A percentile compares a stretch with the other conserved stretches of the same genome.
These are phyloP conservation scores for Lasiurus borealis DNA, from an alignment of 2,113 vertebrate genomes.

Conservation along the genomic window DNA sequence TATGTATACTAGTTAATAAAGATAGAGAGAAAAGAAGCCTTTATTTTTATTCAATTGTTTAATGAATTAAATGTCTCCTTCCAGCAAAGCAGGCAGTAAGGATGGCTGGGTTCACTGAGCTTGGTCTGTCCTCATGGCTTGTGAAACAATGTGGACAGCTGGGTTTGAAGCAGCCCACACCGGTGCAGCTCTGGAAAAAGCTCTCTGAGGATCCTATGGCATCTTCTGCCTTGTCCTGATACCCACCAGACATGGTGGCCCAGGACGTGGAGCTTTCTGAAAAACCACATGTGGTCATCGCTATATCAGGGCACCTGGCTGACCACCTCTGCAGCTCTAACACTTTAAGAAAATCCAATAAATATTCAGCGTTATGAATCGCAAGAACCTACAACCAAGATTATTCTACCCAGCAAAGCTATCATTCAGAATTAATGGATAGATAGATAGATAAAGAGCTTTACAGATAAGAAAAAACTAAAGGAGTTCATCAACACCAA, in stretches of 20 bases:
- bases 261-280: conserved; percentile 94
- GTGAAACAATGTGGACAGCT: conserved; percentile 92
- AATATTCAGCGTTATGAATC: too few species aligned
- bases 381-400: too few species aligned
- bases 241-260: conserved; percentile 95
- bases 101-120: conserved; percentile 89
- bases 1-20: background rate
- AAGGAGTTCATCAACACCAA: too few species aligned
- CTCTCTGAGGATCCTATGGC: conserved; percentile 96
- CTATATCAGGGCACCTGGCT: conserved; percentile 93
- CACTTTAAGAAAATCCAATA: conserved; percentile 90
- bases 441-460: too few species aligned
- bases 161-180: too few species aligned
- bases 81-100: fast-evolving
- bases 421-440: too few species aligned
- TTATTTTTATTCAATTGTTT: conserved; percentile 4
- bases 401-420: too few species aligned
- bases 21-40: background rate
- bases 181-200: too few species aligned
- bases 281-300: conserved; percentile 95
- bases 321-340: conserved; percentile 95
- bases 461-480: too few species aligned
- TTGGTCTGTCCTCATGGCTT: conserved; percentile 94
- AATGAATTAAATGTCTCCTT: background rate
- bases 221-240: conserved; percentile 97